phyloP scores from a whole-genome alignment of 2,888 invertebrate species.

The Hermodice carunculata region DNA sequence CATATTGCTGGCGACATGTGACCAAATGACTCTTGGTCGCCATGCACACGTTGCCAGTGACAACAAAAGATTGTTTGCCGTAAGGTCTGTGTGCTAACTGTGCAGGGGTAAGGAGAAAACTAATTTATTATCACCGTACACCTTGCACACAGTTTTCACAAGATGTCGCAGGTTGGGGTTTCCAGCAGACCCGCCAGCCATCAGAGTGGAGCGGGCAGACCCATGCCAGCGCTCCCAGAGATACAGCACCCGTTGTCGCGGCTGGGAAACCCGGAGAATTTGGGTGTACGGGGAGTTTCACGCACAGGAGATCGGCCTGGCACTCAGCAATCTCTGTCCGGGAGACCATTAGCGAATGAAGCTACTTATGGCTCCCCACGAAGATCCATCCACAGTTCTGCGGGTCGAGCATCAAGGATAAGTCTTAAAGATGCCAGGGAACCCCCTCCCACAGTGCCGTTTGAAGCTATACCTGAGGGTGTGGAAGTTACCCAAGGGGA shows the following conservation, averaged over 20 bases:
- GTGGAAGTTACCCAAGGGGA: slow-evolving; percentile 63
- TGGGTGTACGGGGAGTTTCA: slow-evolving; percentile 53
- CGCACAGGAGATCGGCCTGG: slow-evolving; percentile 50
- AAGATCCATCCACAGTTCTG: slow-evolving; percentile 40
- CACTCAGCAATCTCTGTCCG: slow-evolving; percentile 40
- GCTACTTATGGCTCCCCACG: slow-evolving; percentile 42
- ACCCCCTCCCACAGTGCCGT: slow-evolving; percentile 25
- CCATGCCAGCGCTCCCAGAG: slow-evolving; percentile 27
- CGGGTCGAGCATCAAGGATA: background rate
- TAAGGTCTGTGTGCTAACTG: too few species aligned
- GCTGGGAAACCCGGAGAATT: slow-evolving; percentile 55
- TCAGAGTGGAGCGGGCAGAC: slow-evolving; percentile 10
- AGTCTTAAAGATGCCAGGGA: slow-evolving; percentile 12
- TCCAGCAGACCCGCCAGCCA: slow-evolving; percentile 18
- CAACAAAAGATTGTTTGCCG: too few species aligned
- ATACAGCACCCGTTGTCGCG: slow-evolving; percentile 65
- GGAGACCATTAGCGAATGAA: slow-evolving; percentile 60
- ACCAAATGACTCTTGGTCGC: too few species aligned
- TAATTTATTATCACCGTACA: too few species aligned
- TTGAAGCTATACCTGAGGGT: slow-evolving; percentile 63
- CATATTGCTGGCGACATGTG: too few species aligned
- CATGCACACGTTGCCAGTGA: too few species aligned
- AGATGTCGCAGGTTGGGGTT: slow-evolving; percentile 13
- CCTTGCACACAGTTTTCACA: too few species aligned
- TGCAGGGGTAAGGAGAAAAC: too few species aligned